These are phyloP conservation scores for Noctua fimbriata DNA, from an alignment of 2,888 invertebrate genomes.

Conservation along the genomic window DNA sequence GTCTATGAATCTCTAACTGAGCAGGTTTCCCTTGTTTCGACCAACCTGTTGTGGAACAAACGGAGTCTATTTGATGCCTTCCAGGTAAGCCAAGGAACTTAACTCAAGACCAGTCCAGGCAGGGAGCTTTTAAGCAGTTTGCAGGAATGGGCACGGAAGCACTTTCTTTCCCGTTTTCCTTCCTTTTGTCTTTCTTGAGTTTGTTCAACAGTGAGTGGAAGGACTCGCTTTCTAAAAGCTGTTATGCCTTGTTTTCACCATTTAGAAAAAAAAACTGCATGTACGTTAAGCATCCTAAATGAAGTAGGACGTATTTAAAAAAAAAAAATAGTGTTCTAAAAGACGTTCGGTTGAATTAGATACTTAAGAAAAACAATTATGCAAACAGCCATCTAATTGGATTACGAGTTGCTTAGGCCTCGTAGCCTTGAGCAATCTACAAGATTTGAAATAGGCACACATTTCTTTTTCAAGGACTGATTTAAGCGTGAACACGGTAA, in stretches of 20 bases:
- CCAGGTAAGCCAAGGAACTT: background rate
- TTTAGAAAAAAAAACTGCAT: background rate
- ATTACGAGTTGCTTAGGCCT: constrained; percentile 19
- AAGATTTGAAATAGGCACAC: constrained; percentile 28
- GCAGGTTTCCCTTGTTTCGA: background rate
- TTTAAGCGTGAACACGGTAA: constrained; percentile 41
- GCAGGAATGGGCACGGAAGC: background rate
- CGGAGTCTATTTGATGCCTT: background rate
- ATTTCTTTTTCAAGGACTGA: constrained; percentile 32
- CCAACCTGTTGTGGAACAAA: background rate
- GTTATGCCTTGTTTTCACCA: background rate
- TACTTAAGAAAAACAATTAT: constrained; percentile 15
- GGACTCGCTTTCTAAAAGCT: background rate
- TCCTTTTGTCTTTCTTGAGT: constrained; percentile 2
- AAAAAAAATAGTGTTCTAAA: background rate
- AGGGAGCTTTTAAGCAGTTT: background rate
- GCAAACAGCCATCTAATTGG: constrained; percentile 40
- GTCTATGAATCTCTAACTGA: background rate
- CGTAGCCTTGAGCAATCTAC: constrained; percentile 20
- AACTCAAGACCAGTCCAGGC: background rate
- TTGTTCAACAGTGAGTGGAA: background rate
- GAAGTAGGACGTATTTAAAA: background rate
- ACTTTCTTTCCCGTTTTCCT: background rate
- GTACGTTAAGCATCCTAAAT: background rate
- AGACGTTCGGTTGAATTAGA: background rate